Percentiles rank a stretch among this genome's conserved stretches.
Conservation (phyloP, 92 coral and sea anemone genomes). For the Siderastrea siderea region DNA sequence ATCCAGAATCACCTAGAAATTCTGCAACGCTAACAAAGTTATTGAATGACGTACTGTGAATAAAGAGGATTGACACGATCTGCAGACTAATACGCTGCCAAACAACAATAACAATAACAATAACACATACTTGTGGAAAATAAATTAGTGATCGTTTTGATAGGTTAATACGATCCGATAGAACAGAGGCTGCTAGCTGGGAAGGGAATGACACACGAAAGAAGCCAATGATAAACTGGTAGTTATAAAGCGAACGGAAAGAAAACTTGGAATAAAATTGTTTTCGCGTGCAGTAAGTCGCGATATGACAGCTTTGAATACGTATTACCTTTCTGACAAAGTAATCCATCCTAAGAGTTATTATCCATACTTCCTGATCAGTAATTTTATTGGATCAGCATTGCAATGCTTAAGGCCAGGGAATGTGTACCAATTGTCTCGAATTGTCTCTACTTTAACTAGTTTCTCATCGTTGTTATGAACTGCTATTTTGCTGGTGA, state of each 20-base stretch:
- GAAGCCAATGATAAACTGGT: neutral
- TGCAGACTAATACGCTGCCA: neutral
- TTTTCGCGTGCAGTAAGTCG: conserved; percentile 26
- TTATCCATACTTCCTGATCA: conserved; percentile 51
- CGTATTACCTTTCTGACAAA: conserved; percentile 31
- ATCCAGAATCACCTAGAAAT: neutral
- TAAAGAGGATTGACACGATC: neutral
- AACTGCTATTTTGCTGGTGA: neutral
- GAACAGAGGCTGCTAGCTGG: too few relatives aligned
- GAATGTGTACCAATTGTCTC: neutral
- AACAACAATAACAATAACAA: conserved; percentile 12
- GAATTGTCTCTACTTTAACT: neutral
- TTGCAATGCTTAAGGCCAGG: conserved; percentile 7
- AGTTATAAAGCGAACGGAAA: neutral
- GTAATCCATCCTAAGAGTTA: conserved; percentile 30
- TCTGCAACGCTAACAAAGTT: neutral
- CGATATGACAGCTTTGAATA: conserved; percentile 11
- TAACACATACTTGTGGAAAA: conserved; percentile 31
- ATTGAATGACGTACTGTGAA: neutral
- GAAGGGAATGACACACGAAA: neutral
- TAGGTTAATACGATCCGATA: neutral
- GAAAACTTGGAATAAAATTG: neutral
- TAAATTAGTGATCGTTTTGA: conserved; percentile 1
- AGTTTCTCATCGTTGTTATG: neutral
- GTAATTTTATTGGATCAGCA: conserved; percentile 42